phyloP scores from a whole-genome alignment of 2,113 vertebrate species.

The Telmatochromis bifrenatus region DNA sequence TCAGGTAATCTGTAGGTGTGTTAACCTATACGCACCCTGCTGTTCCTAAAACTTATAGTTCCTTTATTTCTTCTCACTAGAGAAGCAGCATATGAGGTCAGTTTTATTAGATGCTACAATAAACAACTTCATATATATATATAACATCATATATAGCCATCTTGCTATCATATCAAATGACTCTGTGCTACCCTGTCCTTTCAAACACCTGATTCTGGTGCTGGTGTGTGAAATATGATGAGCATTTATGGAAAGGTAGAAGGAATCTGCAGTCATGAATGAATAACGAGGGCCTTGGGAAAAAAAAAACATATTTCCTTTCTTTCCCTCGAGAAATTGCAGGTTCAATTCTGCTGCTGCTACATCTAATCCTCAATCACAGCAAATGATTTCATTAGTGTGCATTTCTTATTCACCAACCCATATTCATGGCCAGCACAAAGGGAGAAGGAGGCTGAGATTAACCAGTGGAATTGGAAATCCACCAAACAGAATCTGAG shows the following conservation, averaged over 20 bases:
- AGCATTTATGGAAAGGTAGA: background rate
- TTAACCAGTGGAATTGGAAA: slow-evolving; percentile 40
- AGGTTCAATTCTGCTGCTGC: slow-evolving; percentile 41
- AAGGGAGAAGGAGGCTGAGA: slow-evolving; percentile 15
- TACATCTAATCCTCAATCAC: slow-evolving; percentile 67
- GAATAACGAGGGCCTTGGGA: background rate
- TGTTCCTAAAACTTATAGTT: slow-evolving; percentile 16
- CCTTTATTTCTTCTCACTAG: slow-evolving; percentile 17
- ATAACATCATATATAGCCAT: background rate
- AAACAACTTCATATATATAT: background rate
- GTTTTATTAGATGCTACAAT: slow-evolving; percentile 10
- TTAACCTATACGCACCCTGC: background rate
- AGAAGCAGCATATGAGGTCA: slow-evolving; percentile 23
- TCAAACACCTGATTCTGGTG: slow-evolving; percentile 17
- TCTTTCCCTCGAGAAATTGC: slow-evolving; percentile 11
- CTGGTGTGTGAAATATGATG: background rate
- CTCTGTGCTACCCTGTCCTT: background rate
- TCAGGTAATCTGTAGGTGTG: background rate
- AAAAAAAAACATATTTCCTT: background rate
- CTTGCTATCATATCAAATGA: slow-evolving; percentile 2
- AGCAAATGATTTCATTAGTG: slow-evolving; percentile 53
- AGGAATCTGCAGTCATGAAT: slow-evolving; percentile 32
- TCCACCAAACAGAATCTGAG: slow-evolving; percentile 22
- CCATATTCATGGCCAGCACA: slow-evolving; percentile 33
- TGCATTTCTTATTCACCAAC: slow-evolving; percentile 42